Conservation (phyloP, 1,140 invertebrate genomes). For the Amphibalanus amphitrite region DNA sequence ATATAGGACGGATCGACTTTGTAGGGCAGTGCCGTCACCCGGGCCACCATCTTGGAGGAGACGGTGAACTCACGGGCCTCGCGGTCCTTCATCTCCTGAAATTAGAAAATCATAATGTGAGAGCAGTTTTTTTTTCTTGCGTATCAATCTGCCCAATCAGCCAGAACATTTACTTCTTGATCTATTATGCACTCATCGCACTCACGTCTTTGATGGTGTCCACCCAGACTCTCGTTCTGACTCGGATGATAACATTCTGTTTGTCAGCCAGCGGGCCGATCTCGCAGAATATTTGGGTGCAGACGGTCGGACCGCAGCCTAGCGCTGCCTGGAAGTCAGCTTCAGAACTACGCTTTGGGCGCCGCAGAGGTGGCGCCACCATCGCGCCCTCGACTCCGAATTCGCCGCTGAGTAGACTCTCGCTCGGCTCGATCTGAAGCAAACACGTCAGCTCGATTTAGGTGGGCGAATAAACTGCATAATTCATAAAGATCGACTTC, state of each 20-base stretch:
- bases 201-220: constrained; percentile 55
- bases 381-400: not conserved
- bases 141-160: too few relatives aligned
- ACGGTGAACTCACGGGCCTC: not conserved
- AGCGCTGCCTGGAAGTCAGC: constrained; percentile 18
- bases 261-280: constrained; percentile 45
- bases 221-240: constrained; percentile 57
- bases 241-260: constrained; percentile 56
- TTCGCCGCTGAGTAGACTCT: too few relatives aligned
- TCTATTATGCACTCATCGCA: too few relatives aligned
- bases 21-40: not conserved
- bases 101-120: too few relatives aligned
- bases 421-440: too few relatives aligned
- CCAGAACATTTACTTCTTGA: too few relatives aligned
- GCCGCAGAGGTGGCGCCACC: not conserved
- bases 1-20: not conserved
- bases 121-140: too few relatives aligned
- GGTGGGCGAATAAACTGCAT: too few relatives aligned
- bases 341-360: not conserved
- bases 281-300: constrained; percentile 50
- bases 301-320: constrained; percentile 50
- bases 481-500: too few relatives aligned
- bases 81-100: not conserved
- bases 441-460: too few relatives aligned
- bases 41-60: not conserved